A percentile compares a stretch with the other conserved stretches of the same genome.
Evolutionary conservation across 92 coral and sea anemone species (phyloP).

Genomic region (Micromussa lordhowensis): DNA sequence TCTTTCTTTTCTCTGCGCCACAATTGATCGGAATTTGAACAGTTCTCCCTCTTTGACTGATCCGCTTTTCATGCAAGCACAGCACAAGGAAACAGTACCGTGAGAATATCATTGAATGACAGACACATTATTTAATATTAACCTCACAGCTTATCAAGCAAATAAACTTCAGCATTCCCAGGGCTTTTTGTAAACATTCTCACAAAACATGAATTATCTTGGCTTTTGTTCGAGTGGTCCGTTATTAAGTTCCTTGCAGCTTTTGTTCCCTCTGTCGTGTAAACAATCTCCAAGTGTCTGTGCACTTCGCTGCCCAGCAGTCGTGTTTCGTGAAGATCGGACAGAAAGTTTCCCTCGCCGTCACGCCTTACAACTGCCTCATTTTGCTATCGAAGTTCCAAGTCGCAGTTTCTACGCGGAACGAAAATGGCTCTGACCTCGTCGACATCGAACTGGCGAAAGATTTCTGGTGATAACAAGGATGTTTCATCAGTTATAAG

Average conservation of each 20-base stretch:
- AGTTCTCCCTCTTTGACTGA: background rate
- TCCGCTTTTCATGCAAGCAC: too few species aligned
- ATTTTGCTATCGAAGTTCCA: background rate
- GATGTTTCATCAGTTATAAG: slow-evolving; percentile 20
- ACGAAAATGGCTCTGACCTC: background rate
- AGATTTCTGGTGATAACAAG: slow-evolving; percentile 6
- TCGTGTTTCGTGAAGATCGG: background rate
- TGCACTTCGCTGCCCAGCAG: background rate
- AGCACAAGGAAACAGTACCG: too few species aligned
- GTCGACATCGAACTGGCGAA: slow-evolving; percentile 37
- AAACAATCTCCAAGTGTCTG: background rate
- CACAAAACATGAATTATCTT: background rate
- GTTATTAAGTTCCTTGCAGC: background rate
- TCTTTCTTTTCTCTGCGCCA: background rate
- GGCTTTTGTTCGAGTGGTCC: background rate
- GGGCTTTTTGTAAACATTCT: background rate
- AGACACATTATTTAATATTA: background rate
- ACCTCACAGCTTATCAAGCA: background rate
- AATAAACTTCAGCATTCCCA: background rate
- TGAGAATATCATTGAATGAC: background rate
- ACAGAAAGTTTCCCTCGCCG: background rate
- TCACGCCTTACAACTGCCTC: background rate
- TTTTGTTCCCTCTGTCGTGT: background rate
- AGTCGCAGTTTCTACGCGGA: background rate
- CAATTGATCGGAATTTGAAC: background rate